phyloP scores from a whole-genome alignment of 2,113 vertebrate genomes.

The Datnioides undecimradiatus region DNA sequence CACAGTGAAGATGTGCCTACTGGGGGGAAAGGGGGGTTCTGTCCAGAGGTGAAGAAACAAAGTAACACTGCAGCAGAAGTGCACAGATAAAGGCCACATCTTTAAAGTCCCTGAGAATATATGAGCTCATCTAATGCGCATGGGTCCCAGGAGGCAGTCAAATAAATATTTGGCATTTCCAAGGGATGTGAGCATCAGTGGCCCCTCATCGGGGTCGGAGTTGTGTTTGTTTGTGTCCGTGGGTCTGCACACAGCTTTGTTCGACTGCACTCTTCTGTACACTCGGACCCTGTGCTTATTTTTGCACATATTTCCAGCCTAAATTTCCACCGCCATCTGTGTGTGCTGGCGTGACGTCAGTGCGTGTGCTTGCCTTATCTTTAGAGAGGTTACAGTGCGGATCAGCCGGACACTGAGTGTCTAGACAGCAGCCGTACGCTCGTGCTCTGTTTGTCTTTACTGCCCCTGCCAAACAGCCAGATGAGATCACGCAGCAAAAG shows the following conservation, averaged over 20 bases:
- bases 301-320: not conserved
- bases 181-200: constrained; percentile 15
- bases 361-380: constrained; percentile 19
- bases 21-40: not conserved
- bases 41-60: constrained; percentile 6
- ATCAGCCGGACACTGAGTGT: constrained; percentile 26
- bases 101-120: not conserved
- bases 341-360: constrained; percentile 13
- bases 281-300: not conserved
- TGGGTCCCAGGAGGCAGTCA: not conserved
- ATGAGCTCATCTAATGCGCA: constrained; percentile 32
- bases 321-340: not conserved
- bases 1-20: not conserved
- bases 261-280: not conserved
- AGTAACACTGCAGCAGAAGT: not conserved
- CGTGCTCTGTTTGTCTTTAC: constrained; percentile 8
- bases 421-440: constrained; percentile 36
- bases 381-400: not conserved
- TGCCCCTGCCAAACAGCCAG: constrained; percentile 10
- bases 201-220: constrained; percentile 10
- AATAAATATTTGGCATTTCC: constrained; percentile 44
- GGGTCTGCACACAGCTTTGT: not conserved
- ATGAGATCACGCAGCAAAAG: constrained; percentile 22
- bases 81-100: not conserved
- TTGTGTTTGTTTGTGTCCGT: constrained; percentile 34